Evolutionary conservation across 2,113 vertebrate genomes (phyloP), one percentile per base, ranked within the genome.

Genomic region (Pseudois nayaur): DNA sequence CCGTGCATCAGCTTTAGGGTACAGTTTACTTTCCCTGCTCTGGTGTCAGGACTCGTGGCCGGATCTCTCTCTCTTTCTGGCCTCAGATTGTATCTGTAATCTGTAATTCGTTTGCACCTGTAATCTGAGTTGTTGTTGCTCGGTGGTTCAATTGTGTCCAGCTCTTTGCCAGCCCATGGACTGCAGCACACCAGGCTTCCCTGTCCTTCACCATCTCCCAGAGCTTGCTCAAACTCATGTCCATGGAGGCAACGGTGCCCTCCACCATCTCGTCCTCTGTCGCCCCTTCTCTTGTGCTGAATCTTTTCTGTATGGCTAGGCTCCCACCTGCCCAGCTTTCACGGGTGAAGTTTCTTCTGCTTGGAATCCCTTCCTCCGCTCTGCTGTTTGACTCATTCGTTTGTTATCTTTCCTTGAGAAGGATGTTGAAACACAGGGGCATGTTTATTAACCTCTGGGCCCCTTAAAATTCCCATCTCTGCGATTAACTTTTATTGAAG

Each of bases 321-420:
- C 25, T 60, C 40, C 25, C 3, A 4, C n/a, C 43, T 13, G 6
- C 16, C 71, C 17, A 0, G 2, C 50, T 92, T n/a, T 60, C 43
- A 7, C 0, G 1, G 0, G 1, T 2, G 8, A 4, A 2, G 3
- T 11, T 33, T 71, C 23, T 33, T 40, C 45, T 43, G 21, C 82
- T 60, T 19, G 6, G 27, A 45, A 36, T 54, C 25, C 52, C 60
- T 78, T 59, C 33, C 21, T 59, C 0, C 0, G 33, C 55, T 55
- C 40, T 40, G 25, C 54, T 27, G 2, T n/a, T 12, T 5, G 11
- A 31, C 19, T 67, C 33, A 3, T 8, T 10, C 33, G 2, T 6
- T 50, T 11, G 2, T 23, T 36, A 50, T 48, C 40, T 67, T 67
- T 16, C 74, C n/a, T 1, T 8, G 57, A 45, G 27, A 60, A 50